These are phyloP conservation scores for Anoplophora glabripennis DNA, from an alignment of 1,140 invertebrate genomes.

Conservation along the genomic window DNA sequence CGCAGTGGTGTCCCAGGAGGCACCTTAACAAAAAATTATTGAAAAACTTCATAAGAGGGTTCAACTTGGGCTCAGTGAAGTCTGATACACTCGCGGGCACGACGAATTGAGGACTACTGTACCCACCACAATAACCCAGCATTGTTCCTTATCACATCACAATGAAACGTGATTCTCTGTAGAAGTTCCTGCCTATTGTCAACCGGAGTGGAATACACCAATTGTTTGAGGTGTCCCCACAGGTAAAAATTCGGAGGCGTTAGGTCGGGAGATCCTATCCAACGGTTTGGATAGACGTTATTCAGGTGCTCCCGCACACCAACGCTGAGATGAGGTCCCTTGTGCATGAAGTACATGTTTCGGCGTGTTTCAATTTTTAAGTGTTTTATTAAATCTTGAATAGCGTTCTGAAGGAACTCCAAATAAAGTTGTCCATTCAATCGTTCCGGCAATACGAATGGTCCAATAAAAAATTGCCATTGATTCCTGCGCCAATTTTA, in stretches of 20 bases:
- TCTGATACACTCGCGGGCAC: too few relatives aligned
- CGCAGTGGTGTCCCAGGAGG: too few relatives aligned
- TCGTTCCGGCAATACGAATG: conserved; percentile 13
- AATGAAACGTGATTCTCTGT: too few relatives aligned
- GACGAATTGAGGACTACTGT: too few relatives aligned
- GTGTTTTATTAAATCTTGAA: conserved; percentile 3
- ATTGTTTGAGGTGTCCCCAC: too few relatives aligned
- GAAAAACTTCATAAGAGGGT: too few relatives aligned
- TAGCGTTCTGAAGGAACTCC: not conserved
- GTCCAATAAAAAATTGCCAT: conserved; percentile 3
- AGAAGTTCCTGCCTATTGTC: too few relatives aligned
- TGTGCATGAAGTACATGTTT: conserved; percentile 10
- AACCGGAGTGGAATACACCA: too few relatives aligned
- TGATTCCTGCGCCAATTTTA: conserved; percentile 1
- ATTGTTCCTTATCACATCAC: too few relatives aligned
- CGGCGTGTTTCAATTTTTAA: not conserved
- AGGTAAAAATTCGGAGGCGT: conserved; percentile 25
- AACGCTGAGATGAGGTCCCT: conserved; percentile 11
- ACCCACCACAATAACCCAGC: too few relatives aligned
- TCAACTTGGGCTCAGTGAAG: too few relatives aligned
- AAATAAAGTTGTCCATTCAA: conserved; percentile 5
- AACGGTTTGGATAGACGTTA: conserved; percentile 25
- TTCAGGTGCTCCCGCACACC: conserved; percentile 25
- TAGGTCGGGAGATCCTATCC: conserved; percentile 35
- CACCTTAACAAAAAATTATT: too few relatives aligned